phyloP scores from a whole-genome alignment of 2,797 vertebrate species.

The Heteromormyrus szaboi region DNA sequence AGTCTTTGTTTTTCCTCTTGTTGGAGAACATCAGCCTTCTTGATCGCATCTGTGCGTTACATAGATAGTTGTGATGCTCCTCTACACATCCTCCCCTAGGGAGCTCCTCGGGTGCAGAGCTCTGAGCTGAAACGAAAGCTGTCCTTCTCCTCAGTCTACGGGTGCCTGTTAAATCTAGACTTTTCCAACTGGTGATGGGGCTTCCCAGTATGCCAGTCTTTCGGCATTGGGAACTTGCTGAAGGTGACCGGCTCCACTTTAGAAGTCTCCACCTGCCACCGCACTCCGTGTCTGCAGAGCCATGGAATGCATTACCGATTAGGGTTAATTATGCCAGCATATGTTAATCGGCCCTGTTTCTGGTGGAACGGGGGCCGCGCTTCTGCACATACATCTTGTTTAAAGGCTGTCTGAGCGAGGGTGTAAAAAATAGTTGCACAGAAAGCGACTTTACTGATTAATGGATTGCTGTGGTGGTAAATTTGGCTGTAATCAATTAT shows the following conservation, averaged over 20 bases:
- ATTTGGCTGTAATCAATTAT: slow-evolving; percentile 48
- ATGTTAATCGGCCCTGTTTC: slow-evolving; percentile 41
- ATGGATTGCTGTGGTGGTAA: slow-evolving; percentile 36
- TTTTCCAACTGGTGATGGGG: not conserved
- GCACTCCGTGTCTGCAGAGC: slow-evolving; percentile 11
- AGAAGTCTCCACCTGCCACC: not conserved
- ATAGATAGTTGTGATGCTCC: not conserved
- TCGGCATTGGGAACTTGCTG: not conserved
- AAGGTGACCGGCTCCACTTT: not conserved
- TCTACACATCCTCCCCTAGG: not conserved
- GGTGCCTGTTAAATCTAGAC: not conserved
- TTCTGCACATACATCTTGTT: slow-evolving; percentile 48
- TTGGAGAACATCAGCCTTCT: not conserved
- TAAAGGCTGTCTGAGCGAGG: slow-evolving; percentile 39
- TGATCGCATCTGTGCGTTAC: not conserved
- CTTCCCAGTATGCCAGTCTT: not conserved
- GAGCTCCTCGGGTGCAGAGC: not conserved
- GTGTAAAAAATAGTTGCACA: slow-evolving; percentile 43
- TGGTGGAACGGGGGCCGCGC: slow-evolving; percentile 26
- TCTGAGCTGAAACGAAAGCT: not conserved
- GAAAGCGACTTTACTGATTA: slow-evolving; percentile 41
- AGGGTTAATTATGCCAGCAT: slow-evolving; percentile 45
- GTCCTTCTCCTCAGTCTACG: not conserved
- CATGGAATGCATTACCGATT: slow-evolving; percentile 38
- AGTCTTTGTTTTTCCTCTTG: not conserved